phyloP scores from a whole-genome alignment of 2,888 invertebrate genomes.

The Arge pagana region DNA sequence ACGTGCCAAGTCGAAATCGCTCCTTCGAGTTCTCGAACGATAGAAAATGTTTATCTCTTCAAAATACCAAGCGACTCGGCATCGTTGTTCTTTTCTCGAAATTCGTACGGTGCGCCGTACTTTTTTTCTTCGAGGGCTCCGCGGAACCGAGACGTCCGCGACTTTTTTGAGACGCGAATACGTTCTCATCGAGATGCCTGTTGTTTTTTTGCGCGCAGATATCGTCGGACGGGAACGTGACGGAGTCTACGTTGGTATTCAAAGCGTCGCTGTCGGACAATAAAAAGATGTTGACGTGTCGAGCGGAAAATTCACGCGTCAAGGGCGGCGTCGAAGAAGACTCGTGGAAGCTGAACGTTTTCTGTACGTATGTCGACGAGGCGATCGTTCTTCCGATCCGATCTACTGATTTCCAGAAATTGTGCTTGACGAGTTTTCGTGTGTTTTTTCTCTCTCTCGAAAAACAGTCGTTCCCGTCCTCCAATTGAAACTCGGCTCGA shows the following conservation, averaged over 20 bases:
- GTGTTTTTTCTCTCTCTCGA: constrained; percentile 25
- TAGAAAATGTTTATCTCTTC: too few species aligned
- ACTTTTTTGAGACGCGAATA: too few species aligned
- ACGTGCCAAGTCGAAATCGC: too few species aligned
- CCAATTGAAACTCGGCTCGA: constrained; percentile 72
- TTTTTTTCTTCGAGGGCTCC: too few species aligned
- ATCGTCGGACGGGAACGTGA: constrained; percentile 80
- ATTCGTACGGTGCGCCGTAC: too few species aligned
- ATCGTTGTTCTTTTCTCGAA: too few species aligned
- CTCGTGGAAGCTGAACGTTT: constrained; percentile 80
- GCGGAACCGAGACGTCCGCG: too few species aligned
- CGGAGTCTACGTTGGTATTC: constrained; percentile 76
- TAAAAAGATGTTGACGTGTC: constrained; percentile 77
- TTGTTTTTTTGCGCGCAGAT: constrained; percentile 72
- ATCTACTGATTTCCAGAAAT: neutral
- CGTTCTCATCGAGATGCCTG: too few species aligned
- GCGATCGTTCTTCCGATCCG: constrained; percentile 30
- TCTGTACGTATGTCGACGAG: constrained; percentile 72
- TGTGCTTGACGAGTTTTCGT: neutral
- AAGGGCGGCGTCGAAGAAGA: constrained; percentile 77
- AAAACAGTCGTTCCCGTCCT: constrained; percentile 72
- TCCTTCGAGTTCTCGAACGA: too few species aligned
- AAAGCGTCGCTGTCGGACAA: constrained; percentile 79
- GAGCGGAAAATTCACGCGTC: constrained; percentile 78
- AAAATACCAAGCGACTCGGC: too few species aligned